Conservation (phyloP, 2,113 vertebrate genomes). For the Hepsetus odoe region DNA sequence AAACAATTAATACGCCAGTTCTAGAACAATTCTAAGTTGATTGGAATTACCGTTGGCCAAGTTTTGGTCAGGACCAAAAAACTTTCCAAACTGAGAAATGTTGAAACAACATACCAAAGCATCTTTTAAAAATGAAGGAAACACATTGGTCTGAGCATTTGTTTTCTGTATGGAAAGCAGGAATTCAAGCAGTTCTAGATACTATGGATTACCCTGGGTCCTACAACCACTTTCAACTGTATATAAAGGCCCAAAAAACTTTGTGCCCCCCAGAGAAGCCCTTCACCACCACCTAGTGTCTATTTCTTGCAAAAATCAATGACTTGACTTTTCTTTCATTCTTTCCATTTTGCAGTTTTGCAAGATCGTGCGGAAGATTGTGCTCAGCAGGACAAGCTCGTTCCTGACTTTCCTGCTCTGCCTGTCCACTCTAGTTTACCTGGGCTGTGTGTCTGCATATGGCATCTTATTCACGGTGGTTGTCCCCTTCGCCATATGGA, state of each 20-base stretch:
- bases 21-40: too few species aligned
- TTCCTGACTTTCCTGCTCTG: constrained; percentile 69
- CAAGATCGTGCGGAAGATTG: constrained; percentile 71
- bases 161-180: too few species aligned
- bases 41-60: too few species aligned
- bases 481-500: constrained; percentile 79
- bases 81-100: too few species aligned
- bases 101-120: too few species aligned
- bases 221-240: not conserved
- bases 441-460: constrained; percentile 62
- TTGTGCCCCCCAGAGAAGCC: not conserved
- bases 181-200: too few species aligned
- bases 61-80: too few species aligned
- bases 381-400: constrained; percentile 70
- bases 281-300: constrained; percentile 13
- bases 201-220: too few species aligned
- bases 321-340: not conserved
- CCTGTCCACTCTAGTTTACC: constrained; percentile 55
- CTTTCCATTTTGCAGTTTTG: constrained; percentile 71
- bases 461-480: constrained; percentile 62
- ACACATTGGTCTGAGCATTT: too few species aligned
- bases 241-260: not conserved
- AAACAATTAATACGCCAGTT: too few species aligned
- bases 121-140: too few species aligned
- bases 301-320: not conserved